Percentiles rank a stretch among this genome's conserved stretches.
Conservation (phyloP, 2,797 vertebrate species). For the Prionace glauca region DNA sequence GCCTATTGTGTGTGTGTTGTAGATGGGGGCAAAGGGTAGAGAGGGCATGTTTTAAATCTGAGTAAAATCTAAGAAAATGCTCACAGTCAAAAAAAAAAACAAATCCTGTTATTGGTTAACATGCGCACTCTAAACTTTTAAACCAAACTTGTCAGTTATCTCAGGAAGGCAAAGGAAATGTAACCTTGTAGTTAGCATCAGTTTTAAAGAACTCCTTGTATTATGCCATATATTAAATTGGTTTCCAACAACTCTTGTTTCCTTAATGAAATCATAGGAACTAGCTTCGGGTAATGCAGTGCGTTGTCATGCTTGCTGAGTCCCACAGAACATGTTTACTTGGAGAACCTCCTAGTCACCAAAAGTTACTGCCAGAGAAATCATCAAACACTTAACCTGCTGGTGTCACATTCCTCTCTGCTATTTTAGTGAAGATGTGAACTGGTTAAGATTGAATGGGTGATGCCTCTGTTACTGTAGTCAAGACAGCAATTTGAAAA, state of each 20-base stretch:
- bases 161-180: neutral
- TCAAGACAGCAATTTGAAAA: neutral
- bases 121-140: neutral
- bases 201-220: neutral
- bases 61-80: neutral
- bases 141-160: neutral
- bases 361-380: neutral
- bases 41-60: neutral
- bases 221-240: neutral
- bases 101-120: neutral
- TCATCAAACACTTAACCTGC: constrained; percentile 5
- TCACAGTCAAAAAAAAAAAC: neutral
- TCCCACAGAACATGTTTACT: neutral
- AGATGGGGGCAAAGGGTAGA: neutral
- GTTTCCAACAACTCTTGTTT: neutral
- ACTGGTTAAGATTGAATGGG: neutral
- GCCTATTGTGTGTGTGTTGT: neutral
- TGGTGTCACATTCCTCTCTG: neutral
- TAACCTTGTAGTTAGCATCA: neutral
- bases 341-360: neutral
- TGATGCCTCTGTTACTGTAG: neutral
- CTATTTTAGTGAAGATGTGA: neutral
- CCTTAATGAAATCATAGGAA: neutral
- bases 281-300: neutral
- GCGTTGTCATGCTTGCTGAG: neutral